A percentile compares a stretch with the other conserved stretches of the same genome.
phyloP scores from a whole-genome alignment of 2,797 vertebrate species.

The Halcyon badia region DNA sequence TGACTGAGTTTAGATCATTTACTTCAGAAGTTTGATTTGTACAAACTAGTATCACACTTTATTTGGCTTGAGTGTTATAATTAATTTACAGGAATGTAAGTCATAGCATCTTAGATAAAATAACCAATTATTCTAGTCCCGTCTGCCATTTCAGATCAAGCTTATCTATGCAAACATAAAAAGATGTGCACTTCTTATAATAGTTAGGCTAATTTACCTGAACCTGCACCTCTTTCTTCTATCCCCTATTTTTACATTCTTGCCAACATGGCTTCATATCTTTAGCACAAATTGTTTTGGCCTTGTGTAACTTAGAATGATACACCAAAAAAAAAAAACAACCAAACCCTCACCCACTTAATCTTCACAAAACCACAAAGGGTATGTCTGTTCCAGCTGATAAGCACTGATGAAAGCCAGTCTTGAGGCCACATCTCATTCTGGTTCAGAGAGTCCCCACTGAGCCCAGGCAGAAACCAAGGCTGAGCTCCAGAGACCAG shows the following conservation, averaged over 20 bases:
- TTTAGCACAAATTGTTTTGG: neutral
- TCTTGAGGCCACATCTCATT: constrained; percentile 50
- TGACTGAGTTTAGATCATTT: neutral
- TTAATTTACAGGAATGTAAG: neutral
- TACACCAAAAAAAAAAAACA: neutral
- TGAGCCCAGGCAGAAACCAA: neutral
- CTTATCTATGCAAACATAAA: neutral
- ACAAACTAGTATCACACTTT: neutral
- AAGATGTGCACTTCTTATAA: neutral
- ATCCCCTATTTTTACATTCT: neutral
- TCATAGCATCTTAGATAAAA: neutral
- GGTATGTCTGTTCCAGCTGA: constrained; percentile 40
- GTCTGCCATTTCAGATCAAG: neutral
- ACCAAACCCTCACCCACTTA: neutral
- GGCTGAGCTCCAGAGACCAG: neutral
- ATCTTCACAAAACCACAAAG: constrained; percentile 16
- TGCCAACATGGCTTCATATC: neutral
- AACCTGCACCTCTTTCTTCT: neutral
- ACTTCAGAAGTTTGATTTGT: neutral
- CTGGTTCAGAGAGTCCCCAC: constrained; percentile 10
- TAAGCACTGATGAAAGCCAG: constrained; percentile 52
- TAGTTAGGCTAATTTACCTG: neutral
- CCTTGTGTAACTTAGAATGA: too few relatives aligned
- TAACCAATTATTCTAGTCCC: neutral
- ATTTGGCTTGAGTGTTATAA: neutral